Evolutionary conservation across 2,113 vertebrate genomes (phyloP), one percentile per base, ranked within the genome.

Genomic region (Xiphorhynchus elegans): DNA sequence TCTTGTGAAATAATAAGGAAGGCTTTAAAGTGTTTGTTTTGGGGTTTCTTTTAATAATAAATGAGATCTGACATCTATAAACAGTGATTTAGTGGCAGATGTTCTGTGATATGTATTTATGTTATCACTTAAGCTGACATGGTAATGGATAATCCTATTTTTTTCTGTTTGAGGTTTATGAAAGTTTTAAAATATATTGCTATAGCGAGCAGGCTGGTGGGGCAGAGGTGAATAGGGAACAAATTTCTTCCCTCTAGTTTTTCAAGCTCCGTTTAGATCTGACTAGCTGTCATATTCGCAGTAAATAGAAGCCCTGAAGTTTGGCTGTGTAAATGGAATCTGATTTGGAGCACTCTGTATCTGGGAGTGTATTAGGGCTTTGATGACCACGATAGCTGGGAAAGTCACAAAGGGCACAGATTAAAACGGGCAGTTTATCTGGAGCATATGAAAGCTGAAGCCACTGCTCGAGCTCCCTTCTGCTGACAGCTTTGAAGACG

Each of bases 401-500:
- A 59, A 93, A 85, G 66, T 81, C 91, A 89, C 75, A 82, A 70
- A 91, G 84, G 86, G 84, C 72, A 46, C 70, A 50, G 78, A 88
- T 94, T 81, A 89, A 92, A 93, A 42, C 2, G 6, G 89, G 87
- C 97, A 96, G 93, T 96, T 94, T 94, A 95, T 97, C 94, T 95
- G 96, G 90, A 95, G 97, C 81, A 19, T 96, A 75, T 82, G 85
- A 92, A 96, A 67, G 95, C 97, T 98, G 95, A 98, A 97, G 96
- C 89, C 75, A 94, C 84, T 97, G 98, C 97, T 86, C 97, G 96
- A 96, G 96, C 97, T 97, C 82, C 72, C 90, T 98, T 97, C 96
- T 96, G 94, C 95, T 97, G 97, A 98, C 97, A 96, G 96, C 96
- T 95, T 96, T 91, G 95, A 95, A 96, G 96, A 98, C 56, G 95